Evolutionary conservation across 2,888 invertebrate species (phyloP), one percentile per base, ranked within the genome.

Genomic region (Acleris cristana): DNA sequence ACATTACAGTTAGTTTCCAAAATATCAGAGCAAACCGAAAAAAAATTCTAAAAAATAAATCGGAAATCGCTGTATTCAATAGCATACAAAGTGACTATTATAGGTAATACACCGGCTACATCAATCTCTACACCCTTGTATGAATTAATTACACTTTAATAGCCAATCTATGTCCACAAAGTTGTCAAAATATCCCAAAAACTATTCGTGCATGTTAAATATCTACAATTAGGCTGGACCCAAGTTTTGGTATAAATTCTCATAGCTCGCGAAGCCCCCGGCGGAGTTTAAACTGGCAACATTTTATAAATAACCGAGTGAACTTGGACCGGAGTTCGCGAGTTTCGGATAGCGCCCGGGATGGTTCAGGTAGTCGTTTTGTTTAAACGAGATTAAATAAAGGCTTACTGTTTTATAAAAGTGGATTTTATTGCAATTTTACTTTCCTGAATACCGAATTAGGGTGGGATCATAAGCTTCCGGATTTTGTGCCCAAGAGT

Each of bases 221-320:
- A 57, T 62, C 23, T 62, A 62, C 49, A 48, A 62, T 58, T 58
- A 52, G 45, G 56, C 18, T 63, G 19, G 30, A 34, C 34, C 34
- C 48, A 67, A 63, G 45, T 67, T 56, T 3, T 16, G 23, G 58
- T 53, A 70, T 62, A 64, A 64, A 70, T 70, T 68, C 71, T 74
- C 73, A 74, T 76, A 77, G 77, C 77, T 79, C 51, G 69, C 72
- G 66, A 81, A 80, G 78, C 76, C 77, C 71, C 65, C 60, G 48
- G 48, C 69, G 59, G 56, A 57, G 61, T 57, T 56, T 52, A 53
- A 73, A 67, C 69, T 75, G 71, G 71, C 64, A 76, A 77, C 73
- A 76, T 77, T 78, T 74, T 48, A 71, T 72, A 71, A 77, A 78
- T 73, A 74, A 67, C 64, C 71, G 58, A 70, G 69, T 69, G 59